Evolutionary conservation across 2,888 invertebrate genomes (phyloP).

Genomic region (Thalpophila matura): DNA sequence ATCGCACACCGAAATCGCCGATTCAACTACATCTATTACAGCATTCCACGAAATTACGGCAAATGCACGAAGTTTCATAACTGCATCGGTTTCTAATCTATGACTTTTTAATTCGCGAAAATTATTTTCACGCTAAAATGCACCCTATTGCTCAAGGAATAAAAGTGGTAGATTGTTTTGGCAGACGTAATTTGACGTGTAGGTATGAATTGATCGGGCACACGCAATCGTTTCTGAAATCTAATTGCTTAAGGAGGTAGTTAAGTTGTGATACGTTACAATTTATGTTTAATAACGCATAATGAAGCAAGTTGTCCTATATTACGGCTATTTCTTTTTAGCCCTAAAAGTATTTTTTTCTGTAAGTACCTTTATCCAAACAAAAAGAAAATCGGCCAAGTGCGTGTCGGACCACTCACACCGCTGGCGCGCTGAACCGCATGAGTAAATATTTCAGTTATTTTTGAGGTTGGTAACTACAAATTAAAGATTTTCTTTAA

Average conservation of each 20-base stretch:
- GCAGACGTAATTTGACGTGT: neutral
- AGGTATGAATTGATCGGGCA: conserved; percentile 36
- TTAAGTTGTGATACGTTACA: conserved; percentile 20
- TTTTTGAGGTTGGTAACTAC: no score
- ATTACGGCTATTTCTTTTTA: neutral
- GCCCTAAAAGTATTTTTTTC: no score
- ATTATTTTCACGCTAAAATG: neutral
- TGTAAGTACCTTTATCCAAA: no score
- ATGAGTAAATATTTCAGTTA: no score
- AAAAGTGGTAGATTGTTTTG: neutral
- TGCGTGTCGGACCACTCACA: no score
- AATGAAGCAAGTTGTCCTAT: neutral
- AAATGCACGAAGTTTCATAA: conserved; percentile 56
- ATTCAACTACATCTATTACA: conserved; percentile 45
- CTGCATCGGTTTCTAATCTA: conserved; percentile 49
- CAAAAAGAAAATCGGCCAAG: no score
- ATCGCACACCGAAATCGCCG: conserved; percentile 22
- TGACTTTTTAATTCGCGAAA: conserved; percentile 3
- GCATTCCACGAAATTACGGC: conserved; percentile 56
- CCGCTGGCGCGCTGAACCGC: no score
- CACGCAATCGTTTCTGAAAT: conserved; percentile 52
- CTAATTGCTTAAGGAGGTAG: conserved; percentile 38
- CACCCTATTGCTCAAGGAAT: neutral
- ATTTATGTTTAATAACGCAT: neutral
- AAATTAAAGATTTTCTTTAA: no score